Evolutionary conservation across 2,797 vertebrate genomes (phyloP).

Genomic region (Oryzias sinensis): DNA sequence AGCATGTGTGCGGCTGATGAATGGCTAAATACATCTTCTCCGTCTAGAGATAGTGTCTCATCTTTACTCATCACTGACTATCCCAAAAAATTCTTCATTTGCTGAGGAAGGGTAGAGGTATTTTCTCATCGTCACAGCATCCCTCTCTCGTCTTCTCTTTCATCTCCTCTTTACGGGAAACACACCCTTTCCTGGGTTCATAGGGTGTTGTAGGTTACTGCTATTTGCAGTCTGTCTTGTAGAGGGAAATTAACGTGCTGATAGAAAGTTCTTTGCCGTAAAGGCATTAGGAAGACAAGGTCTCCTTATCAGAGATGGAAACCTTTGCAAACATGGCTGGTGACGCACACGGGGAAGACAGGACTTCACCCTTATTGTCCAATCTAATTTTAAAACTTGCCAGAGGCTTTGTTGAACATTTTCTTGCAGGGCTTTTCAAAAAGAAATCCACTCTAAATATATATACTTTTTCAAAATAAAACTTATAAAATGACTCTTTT

Average conservation of each 20-base stretch:
- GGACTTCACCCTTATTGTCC: conserved; percentile 26
- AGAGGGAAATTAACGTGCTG: conserved; percentile 64
- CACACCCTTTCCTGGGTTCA: conserved; percentile 39
- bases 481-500: too few species aligned
- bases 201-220: conserved; percentile 35
- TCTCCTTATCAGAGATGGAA: conserved; percentile 45
- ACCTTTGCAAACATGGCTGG: conserved; percentile 62
- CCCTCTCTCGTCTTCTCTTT: conserved; percentile 39
- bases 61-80: conserved; percentile 34
- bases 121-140: conserved; percentile 47
- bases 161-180: conserved; percentile 39
- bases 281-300: conserved; percentile 38
- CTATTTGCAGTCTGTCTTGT: conserved; percentile 60
- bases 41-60: conserved; percentile 36
- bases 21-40: conserved; percentile 40
- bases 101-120: conserved; percentile 25
- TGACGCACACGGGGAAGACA: conserved; percentile 47
- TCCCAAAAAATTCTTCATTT: conserved; percentile 27
- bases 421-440: background rate
- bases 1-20: conserved; percentile 30
- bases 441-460: background rate
- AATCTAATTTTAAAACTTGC: conserved; percentile 16
- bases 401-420: conserved; percentile 12
- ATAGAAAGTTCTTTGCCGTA: conserved; percentile 45
- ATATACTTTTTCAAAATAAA: background rate